Base-by-base conservation (phyloP, 2,113 vertebrate genomes). In the Hippoglossus stenolepis region DNA sequence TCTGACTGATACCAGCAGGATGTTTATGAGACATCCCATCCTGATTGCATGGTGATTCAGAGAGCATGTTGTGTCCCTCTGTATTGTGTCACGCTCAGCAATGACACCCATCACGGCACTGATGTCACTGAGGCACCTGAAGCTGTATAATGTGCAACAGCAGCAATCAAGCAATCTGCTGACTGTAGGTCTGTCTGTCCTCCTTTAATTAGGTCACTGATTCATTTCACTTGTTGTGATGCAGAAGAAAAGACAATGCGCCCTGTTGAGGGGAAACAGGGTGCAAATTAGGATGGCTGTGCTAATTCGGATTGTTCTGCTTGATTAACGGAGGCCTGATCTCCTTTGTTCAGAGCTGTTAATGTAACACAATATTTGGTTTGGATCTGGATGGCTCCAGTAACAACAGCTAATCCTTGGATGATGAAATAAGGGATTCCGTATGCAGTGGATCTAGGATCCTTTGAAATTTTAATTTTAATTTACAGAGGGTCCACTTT, bases 151-250 rank as follows among this genome's bases (percentile, higher is more conserved):
- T 80, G 65, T 81, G 79, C 82, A 86, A 77, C 58, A 18, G 74
- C 75, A 75, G 76, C 77, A 84, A 62, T 79, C 85, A 74, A 76
- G 79, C 78, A 64, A 82, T 81, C 53, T 85, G 86, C 89, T 86
- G 83, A 81, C 87, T 73, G 85, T 47, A 38, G 58, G 76, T 85
- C 82, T 90, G 49, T 82, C 73, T 86, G 69, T 87, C 81, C 40
- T 75, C 51, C 70, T 69, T 75, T 77, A 89, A 93, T 91, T 84
- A 84, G 89, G 88, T 91, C 90, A 87, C 80, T 70, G 71, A 87
- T 87, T 91, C 43, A 73, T 89, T 83, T 75, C 73, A 77, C 68
- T 65, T 81, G 79, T 88, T 83, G 58, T 86, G 85, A 84, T 88
- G 86, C 75, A 75, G 53, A 70, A 59, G 69, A 43, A 64, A 64